Conservation (phyloP, 1,140 invertebrate genomes). For the Drosophila tropicalis region DNA sequence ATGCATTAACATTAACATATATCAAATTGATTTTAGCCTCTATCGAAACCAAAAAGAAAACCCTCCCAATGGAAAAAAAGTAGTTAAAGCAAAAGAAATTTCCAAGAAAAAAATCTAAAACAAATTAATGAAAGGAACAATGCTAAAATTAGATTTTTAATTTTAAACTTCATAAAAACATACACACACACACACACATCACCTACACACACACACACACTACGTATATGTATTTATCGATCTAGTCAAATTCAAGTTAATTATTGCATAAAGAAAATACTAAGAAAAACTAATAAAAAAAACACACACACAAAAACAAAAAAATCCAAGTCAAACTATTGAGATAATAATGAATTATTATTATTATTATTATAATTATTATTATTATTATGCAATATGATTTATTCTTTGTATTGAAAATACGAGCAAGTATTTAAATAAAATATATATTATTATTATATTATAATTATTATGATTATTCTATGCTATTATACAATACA, state of each 20-base stretch:
- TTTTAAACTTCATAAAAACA: constrained; percentile 48
- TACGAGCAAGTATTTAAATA: constrained; percentile 74
- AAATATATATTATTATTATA: constrained; percentile 51
- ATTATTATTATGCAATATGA: constrained; percentile 66
- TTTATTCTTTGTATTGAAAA: constrained; percentile 73
- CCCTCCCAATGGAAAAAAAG: constrained; percentile 24
- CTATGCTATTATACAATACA: constrained; percentile 70
- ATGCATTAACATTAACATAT: constrained; percentile 50
- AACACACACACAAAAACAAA: constrained; percentile 35
- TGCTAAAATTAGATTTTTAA: constrained; percentile 76
- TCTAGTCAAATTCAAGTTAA: constrained; percentile 82
- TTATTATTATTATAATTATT: constrained; percentile 50
- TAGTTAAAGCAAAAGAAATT: constrained; percentile 56
- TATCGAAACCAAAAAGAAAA: constrained; percentile 38
- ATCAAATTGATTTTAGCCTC: constrained; percentile 72
- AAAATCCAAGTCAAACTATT: constrained; percentile 74
- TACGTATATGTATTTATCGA: constrained; percentile 73
- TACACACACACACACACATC: constrained; percentile 1
- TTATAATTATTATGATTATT: constrained; percentile 71
- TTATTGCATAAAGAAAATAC: constrained; percentile 71
- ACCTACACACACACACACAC: constrained; percentile 42
- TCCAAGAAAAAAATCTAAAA: constrained; percentile 8
- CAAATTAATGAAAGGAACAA: constrained; percentile 28
- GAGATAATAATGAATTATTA: constrained; percentile 74
- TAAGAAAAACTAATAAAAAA: constrained; percentile 41